Evolutionary conservation across 64 coral and sea anemone species (phyloP), one percentile per base, ranked within the genome.

Genomic region (Montipora efflorescens): DNA sequence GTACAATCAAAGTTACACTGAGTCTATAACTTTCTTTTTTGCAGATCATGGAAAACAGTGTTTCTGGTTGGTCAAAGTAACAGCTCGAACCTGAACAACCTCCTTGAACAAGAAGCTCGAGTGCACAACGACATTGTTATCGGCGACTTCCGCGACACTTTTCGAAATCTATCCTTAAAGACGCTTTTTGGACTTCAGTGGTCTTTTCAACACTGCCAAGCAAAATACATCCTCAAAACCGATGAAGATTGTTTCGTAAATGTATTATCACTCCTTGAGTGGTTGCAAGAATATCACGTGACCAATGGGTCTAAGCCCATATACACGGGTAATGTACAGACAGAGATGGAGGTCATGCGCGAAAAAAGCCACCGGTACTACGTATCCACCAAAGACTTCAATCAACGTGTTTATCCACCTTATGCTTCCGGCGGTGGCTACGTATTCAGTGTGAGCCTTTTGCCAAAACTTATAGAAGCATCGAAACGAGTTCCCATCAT

Each of bases 201-300:
- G 92, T 67, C 92, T 8, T 20, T 53, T 4, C 50, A 43, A 47
- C 22, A 93, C 75, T 93, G 92, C 45, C n/a, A 81, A 16, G 47
- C 92, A 7, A 93, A 80, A 64, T 93, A 93, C 59, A 74, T 93
- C 14, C 75, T 93, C 14, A 93, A 93, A 81, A 93, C 92, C 4
- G 92, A 93, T 43, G 92, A 93, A 47, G 92, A 93, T 75, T 93
- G 92, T 19, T 93, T 80, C 74, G 67, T 93, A 7, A 93, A 93
- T 48, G 68, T 93, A 3, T 55, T 93, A 57, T 88, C 92, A n/a
- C 47, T 93, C 7, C 20, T 93, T 50, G 43, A 79, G 66, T 93
- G 83, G 92, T 22, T 93, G 12, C 76, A 67, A 11, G 75, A 88
- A 5, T 88, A 93, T 75, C 92, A 93, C 76, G 48, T 59, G 43